Conservation (phyloP, 2,797 vertebrate genomes). For the Dicrostonyx torquatus region DNA sequence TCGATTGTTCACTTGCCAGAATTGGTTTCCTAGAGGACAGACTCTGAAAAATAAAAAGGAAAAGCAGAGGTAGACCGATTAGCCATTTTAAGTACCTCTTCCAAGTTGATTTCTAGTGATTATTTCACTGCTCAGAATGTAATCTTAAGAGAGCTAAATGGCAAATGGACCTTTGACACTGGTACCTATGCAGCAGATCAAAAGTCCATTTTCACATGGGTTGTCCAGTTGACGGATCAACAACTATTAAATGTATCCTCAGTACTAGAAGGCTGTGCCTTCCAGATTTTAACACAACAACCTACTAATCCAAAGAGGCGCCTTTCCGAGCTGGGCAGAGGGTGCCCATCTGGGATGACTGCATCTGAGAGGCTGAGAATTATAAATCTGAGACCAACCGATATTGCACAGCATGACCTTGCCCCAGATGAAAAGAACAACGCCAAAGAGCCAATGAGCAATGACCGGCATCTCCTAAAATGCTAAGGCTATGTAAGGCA, state of each 20-base stretch:
- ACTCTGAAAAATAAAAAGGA: not conserved
- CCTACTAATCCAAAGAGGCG: not conserved
- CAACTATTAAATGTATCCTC: not conserved
- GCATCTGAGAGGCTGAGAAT: not conserved
- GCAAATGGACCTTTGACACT: not conserved
- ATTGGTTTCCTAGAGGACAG: not conserved
- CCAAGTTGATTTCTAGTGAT: not conserved
- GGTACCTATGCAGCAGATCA: not conserved
- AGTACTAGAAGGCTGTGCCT: too few species aligned
- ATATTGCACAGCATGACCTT: not conserved
- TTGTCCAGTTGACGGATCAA: not conserved
- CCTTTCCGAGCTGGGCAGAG: not conserved
- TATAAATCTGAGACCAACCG: not conserved
- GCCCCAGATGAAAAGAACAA: not conserved
- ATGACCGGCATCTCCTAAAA: not conserved
- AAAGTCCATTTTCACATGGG: not conserved
- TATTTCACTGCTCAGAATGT: not conserved
- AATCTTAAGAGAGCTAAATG: not conserved
- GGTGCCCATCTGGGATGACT: not conserved
- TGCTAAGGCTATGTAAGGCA: not conserved
- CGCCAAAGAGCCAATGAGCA: not conserved
- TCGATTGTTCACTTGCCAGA: not conserved
- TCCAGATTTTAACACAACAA: not conserved
- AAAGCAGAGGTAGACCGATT: not conserved
- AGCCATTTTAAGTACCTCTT: not conserved